Evolutionary conservation across 2,888 invertebrate species (phyloP), one percentile per base, ranked within the genome.

Genomic region (Chrysotoxum bicinctum): DNA sequence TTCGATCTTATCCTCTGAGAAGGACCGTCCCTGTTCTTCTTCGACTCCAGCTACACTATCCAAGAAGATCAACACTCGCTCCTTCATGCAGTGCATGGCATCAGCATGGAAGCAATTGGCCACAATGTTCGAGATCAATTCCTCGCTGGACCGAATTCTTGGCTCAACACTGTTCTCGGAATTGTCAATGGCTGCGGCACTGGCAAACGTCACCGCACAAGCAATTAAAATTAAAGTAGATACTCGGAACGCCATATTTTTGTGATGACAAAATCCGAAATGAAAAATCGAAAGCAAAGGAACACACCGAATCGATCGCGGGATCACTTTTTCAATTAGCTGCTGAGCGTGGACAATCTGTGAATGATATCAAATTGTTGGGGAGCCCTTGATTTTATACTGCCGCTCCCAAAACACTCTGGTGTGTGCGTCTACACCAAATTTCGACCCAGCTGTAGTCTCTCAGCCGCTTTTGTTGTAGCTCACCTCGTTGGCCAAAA

Each of bases 51-150:
- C 91, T 75, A 95, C 93, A 48, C 94, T 94, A 91, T 96, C 96
- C 92, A 97, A 93, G 92, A 95, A 96, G 73, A 93, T 94, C 35
- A 97, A 93, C 89, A 96, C 95, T 92, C 96, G 95, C 91, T 94
- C 94, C 92, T 96, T 96, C 88, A 96, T 93, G 89, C 96, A 97
- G 90, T 94, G 94, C 91, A 96, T 95, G 8, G 94, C 94, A 82
- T 94, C 94, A 60, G 94, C 93, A 88, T 93, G 93, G 90, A 95
- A 94, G 93, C 97, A 97, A 90, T 95, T 95, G 92, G 95, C 94
- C 88, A 96, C 93, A 89, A 95, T 95, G 90, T 94, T 93, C 78
- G 95, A 93, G 88, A 96, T 93, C 58, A 96, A 92, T 90, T 95
- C 94, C 88, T 95, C 95, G 91, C 95, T 94, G 87, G 93, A 93